Base-by-base conservation (phyloP, 2,888 invertebrate species). In the Cybosia mesomella region DNA sequence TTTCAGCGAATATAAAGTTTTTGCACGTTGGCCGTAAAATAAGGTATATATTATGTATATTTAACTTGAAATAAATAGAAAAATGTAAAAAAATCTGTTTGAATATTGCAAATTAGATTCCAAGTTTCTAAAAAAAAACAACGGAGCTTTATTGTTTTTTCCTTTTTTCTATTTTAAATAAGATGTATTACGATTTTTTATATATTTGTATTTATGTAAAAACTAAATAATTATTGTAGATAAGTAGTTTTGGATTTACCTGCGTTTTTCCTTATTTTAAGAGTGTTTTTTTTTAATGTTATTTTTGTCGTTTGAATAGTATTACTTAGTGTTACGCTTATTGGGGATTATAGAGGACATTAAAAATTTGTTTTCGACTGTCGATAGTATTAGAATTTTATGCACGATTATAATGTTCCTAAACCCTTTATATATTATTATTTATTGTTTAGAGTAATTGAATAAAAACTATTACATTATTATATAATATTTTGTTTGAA, bases 21-120 rank as follows among this genome's bases (percentile, higher is more conserved):
- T 87, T 88, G 89, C 92, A 90, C 90, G 88, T 91, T 91, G 92
- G 91, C 91, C 83, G 85, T 91, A 87, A 87, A 83, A 81, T 79
- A 82, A 80, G 84, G 84, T 83, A 83, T 88, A 88, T 85, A n/a
- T 81, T 87, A 88, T 85, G 85, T 86, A 86, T 86, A 88, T 85
- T 84, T 84, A 87, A 83, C 77, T 84, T 78, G 74, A 80, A 78
- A 82, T 80, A 83, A 82, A 82, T 76, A 74, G 82, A 85, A 83
- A 80, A 74, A 63, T 58, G 71, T 76, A 80, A 80, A 80, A 79
- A 81, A 77, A 80, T 73, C 82, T 76, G 80, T 80, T 84, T 80
- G 78, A 82, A 75, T 77, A 83, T 83, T 71, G 81, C 80, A 83
- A 85, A 83, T 83, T 87, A 90, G 88, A 87, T 87, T 83, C n/a